Base-by-base conservation (phyloP, 2,888 invertebrate genomes). In the Emmelina monodactyla region DNA sequence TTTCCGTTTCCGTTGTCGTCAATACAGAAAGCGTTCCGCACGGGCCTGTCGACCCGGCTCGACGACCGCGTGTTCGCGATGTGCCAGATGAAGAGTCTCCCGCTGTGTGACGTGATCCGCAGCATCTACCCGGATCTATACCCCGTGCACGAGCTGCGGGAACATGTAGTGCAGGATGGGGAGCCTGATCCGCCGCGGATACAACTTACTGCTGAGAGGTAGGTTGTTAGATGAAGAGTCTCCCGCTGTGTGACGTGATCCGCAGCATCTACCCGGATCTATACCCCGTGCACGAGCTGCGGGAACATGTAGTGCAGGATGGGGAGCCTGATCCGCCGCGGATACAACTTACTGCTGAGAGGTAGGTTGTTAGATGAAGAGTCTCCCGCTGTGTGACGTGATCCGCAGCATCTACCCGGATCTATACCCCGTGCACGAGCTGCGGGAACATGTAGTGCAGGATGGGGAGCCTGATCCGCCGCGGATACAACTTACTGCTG, bases 11-110 rank as follows among this genome's bases (percentile, higher is more conserved):
- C n/a, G n/a, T n/a, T n/a, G n/a, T n/a, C n/a, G n/a, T 2, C 1
- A 16, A 42, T 36, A 0, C 67, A 94, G 94, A 78, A 85, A 51
- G 94, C 96, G 10, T 97, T 98, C 80, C 86, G 95, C 47, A 87
- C 90, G 37, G 94, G 95, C 40, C 86, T 88, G 10, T 90, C 90
- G 55, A 94, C 95, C 2, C 87, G 92, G 22, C 78, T 97, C 35
- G 99, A 99, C 80, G 96, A 97, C 68, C 85, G 98, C 36, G 88
- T 96, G 22, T 91, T 86, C 54, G 91, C 94, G 35, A 93, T 99
- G 95, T 91, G 94, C 66, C 87, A 89, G 63, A 88, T 97, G 84
- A 97, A 98, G 79, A 86, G 88, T 25, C 69, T 91, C 51, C 97
- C 99, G 6, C 79, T 96, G 34, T 67, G 82, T 40, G 85, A 87